Evolutionary conservation across 2,888 invertebrate species (phyloP), one percentile per base, ranked within the genome.

Genomic region (Lochmaea capreae): DNA sequence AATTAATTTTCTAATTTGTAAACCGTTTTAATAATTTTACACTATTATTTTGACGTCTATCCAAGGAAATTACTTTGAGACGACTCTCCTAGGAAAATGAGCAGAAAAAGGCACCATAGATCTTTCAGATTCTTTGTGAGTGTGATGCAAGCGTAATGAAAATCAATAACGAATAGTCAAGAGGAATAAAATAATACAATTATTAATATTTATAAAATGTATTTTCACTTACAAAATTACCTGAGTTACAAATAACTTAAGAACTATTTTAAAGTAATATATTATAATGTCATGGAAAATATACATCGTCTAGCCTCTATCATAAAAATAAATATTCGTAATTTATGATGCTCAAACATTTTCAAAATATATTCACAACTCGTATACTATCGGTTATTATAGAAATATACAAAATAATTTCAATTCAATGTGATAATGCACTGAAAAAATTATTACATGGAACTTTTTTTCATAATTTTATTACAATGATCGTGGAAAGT

Each of bases 161-260:
- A 22, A 22, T 22, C 3, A 22, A 5, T 26, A 26, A 26, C 4
- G 3, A 5, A 26, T 3, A 26, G 26, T 26, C 22, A 9, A 39
- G 8, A 8, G 33, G 33, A 9, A 1, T 11, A 0, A 18, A 18
- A 18, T 18, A 54, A 54, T 1, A 54, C n/a, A n/a, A 54, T 2
- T 18, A 54, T 16, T 18, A 11, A 16, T 54, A 16, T 18, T 16
- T 10, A 54, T 54, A 54, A 54, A 54, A 59, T 33, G 1, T 26
- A 33, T 33, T 59, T 59, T 12, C 33, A 33, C 14, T 57, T 52
- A 59, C 42, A 67, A 67, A 69, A 63, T 54, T 69, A 63, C 69
- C 63, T 69, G 62, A 69, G 69, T 26, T 63, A 69, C 62, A 69
- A 46, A 26, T 33, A 39, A 49, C 58, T n/a, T 5, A 26, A 46